A percentile compares a stretch with the other conserved stretches of the same genome.
Conservation (phyloP, 53 echinoderm and acorn worm genomes). For the Apostichopus leukothele region DNA sequence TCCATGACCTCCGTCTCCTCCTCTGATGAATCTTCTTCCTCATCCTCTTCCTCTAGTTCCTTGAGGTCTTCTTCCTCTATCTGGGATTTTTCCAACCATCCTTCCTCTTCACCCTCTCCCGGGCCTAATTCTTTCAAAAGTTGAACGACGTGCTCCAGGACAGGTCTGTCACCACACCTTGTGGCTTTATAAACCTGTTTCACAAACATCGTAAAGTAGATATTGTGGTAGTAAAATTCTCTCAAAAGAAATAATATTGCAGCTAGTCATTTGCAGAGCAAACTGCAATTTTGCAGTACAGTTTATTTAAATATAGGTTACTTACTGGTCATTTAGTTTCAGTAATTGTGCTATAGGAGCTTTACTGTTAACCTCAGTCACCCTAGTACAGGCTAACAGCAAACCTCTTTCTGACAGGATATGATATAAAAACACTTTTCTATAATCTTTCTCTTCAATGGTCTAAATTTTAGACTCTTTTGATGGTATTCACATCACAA, state of each 20-base stretch:
- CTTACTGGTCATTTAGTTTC: too few species aligned
- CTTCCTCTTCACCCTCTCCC: conserved; percentile 83
- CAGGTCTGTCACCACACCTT: conserved; percentile 70
- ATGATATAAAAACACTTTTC: too few species aligned
- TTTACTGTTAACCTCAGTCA: too few species aligned
- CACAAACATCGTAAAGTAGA: not conserved
- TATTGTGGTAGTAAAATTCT: not conserved
- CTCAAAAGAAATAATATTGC: not conserved
- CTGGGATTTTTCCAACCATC: conserved; percentile 65
- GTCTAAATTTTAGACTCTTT: too few species aligned
- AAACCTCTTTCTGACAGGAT: too few species aligned
- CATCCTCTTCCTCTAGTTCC: conserved; percentile 53
- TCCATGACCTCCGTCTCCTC: conserved; percentile 76
- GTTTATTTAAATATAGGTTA: too few species aligned
- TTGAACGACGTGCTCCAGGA: conserved; percentile 77
- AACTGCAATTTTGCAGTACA: too few species aligned
- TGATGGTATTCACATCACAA: too few species aligned
- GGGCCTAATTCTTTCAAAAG: conserved; percentile 76
- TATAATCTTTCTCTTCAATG: too few species aligned
- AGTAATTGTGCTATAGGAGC: too few species aligned
- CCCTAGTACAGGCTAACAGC: too few species aligned
- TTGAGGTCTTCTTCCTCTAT: conserved; percentile 63
- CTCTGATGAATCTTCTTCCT: conserved; percentile 46
- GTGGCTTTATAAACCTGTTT: conserved; percentile 63
- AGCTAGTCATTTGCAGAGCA: too few species aligned